phyloP scores from a whole-genome alignment of 1,140 invertebrate genomes.

The Zaprionus gabonicus region DNA sequence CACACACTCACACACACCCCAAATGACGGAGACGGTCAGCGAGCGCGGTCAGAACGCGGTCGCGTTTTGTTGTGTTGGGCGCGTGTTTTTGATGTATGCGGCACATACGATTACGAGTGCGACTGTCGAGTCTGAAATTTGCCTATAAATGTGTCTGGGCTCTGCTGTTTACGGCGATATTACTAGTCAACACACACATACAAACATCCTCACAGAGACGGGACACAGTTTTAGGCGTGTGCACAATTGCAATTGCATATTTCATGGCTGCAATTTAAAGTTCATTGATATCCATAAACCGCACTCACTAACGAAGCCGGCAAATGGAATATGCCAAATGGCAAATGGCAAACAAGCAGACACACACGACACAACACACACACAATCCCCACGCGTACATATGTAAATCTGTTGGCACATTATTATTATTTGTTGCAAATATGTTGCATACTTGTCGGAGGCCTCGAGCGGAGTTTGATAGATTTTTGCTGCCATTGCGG shows the following conservation, averaged over 20 bases:
- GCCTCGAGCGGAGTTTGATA: conserved; percentile 45
- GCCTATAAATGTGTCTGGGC: conserved; percentile 78
- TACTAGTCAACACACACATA: background rate
- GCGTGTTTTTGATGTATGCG: conserved; percentile 65
- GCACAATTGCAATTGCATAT: conserved; percentile 74
- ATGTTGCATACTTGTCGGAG: conserved; percentile 57
- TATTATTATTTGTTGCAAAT: conserved; percentile 70
- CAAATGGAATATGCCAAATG: conserved; percentile 28
- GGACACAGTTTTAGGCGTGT: conserved; percentile 68
- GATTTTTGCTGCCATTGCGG: conserved; percentile 24
- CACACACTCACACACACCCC: conserved; percentile 9
- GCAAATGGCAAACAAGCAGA: conserved; percentile 9
- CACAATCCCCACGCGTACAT: conserved; percentile 7
- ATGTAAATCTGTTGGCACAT: conserved; percentile 67
- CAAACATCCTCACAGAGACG: background rate
- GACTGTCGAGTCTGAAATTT: conserved; percentile 57
- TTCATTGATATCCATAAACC: conserved; percentile 82
- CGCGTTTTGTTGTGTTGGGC: conserved; percentile 43
- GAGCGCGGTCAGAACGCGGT: conserved; percentile 36
- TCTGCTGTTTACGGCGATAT: conserved; percentile 58
- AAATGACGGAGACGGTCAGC: conserved; percentile 40
- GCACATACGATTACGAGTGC: conserved; percentile 3
- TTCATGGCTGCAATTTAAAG: conserved; percentile 77
- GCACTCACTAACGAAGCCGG: conserved; percentile 51
- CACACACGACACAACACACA: conserved; percentile 9